A percentile compares a stretch with the other conserved stretches of the same genome.
These are phyloP conservation scores for Carettochelys insculpta DNA, from an alignment of 2,113 vertebrate species.

Conservation along the genomic window DNA sequence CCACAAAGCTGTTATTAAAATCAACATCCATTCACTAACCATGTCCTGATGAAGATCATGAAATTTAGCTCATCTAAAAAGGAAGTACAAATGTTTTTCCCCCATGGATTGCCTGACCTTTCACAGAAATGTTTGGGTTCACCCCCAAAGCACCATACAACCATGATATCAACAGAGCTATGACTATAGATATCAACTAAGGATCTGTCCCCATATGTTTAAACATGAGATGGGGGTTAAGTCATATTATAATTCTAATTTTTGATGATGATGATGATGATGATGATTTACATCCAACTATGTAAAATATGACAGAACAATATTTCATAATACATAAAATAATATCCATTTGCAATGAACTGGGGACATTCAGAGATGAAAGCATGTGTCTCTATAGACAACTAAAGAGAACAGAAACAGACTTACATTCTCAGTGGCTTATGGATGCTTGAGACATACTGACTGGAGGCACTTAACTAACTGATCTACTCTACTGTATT, in stretches of 20 bases:
- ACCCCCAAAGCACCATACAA: neutral
- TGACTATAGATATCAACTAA: neutral
- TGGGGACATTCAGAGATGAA: neutral
- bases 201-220: neutral
- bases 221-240: neutral
- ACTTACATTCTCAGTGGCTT: neutral
- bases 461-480: neutral
- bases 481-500: neutral
- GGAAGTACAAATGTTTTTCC: neutral
- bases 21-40: neutral
- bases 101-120: neutral
- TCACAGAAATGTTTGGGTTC: neutral
- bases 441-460: neutral
- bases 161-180: neutral
- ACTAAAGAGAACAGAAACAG: neutral
- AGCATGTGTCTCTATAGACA: neutral
- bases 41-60: neutral
- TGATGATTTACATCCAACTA: neutral
- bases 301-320: neutral
- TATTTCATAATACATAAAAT: neutral
- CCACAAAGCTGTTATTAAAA: neutral
- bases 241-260: too few species aligned
- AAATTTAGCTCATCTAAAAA: neutral
- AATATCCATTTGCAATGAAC: neutral
- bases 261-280: neutral